Percentiles rank a stretch among this genome's conserved stretches.
Conservation (phyloP, 1,140 invertebrate genomes). For the Hesperophylax magnus region DNA sequence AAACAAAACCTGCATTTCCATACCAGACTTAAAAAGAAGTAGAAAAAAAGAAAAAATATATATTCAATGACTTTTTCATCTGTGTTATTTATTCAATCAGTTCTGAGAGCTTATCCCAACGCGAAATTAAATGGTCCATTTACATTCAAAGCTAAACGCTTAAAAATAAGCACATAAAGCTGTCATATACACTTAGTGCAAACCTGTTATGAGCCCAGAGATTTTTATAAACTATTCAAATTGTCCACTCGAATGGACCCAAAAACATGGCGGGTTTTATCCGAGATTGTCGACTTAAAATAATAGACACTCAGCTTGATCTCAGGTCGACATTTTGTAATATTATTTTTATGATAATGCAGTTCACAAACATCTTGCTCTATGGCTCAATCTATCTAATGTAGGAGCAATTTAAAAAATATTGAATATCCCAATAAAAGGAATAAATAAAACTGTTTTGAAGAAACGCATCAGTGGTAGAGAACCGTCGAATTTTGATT, state of each 20-base stretch:
- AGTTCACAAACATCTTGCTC: background rate
- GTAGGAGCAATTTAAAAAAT: slow-evolving; percentile 28
- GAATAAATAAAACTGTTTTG: background rate
- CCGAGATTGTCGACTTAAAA: slow-evolving; percentile 25
- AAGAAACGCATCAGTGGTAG: no score
- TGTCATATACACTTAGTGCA: slow-evolving; percentile 27
- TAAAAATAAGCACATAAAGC: slow-evolving; percentile 1
- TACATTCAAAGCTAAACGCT: background rate
- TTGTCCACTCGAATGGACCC: slow-evolving; percentile 20
- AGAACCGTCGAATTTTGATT: no score
- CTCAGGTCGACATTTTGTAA: no score
- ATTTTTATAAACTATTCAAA: slow-evolving; percentile 37
- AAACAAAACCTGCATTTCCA: no score
- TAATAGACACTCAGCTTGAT: no score
- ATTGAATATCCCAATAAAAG: slow-evolving; percentile 9
- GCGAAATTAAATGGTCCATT: slow-evolving; percentile 1
- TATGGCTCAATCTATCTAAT: slow-evolving; percentile 48
- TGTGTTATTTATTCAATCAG: no score
- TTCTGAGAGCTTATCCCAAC: background rate
- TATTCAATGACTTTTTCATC: no score
- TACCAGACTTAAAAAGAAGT: no score
- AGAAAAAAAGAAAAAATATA: no score
- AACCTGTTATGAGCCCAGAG: slow-evolving; percentile 15
- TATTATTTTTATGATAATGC: background rate
- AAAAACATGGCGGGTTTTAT: slow-evolving; percentile 33